Base-by-base conservation (phyloP, 1,140 invertebrate species). In the Apolygus lucorum region DNA sequence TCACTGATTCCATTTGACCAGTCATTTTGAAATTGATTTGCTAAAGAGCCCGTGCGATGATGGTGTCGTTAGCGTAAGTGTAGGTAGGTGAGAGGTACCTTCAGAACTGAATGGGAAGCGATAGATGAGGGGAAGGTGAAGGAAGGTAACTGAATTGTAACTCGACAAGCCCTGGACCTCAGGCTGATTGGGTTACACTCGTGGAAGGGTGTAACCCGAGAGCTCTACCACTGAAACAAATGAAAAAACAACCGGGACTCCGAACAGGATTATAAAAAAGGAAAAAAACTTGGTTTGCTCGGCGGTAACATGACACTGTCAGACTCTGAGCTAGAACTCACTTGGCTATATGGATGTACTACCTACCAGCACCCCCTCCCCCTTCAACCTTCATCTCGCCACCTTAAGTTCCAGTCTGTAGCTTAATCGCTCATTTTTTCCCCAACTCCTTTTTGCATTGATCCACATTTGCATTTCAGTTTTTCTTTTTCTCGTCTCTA, bases 281-380 rank as follows among this genome's bases (percentile, higher is more conserved):
- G 34, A 59, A 59, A 59, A 59, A 59, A 59, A 59, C 54, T 59
- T 22, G 54, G 54, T 59, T 59, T 59, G 54, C 54, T 59, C 54
- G 54, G 54, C 22, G 54, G 54, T 59, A 59, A 59, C 54, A 59
- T 24, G 54, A 59, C 54, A 59, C 54, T 59, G 54, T 59, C 54
- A 59, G 54, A 11, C 54, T 59, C 54, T 59, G 13, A 59, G 54
- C 54, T 59, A 59, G 54, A 59, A 13, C 54, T 59, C 54, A 59
- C 54, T 59, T 22, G 54, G 54, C 54, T 59, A 24, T 17, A 59
- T 59, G 54, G 54, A 59, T 59, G 54, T 59, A 59, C 54, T n/a
- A n/a, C n/a, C n/a, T n/a, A n/a, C 54, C 4, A 24, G 54, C 8
- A 8, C 11, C 54, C 22, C 54, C 54, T 21, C 54, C 54, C 11